Evolutionary conservation across 2,797 vertebrate genomes (phyloP).

Genomic region (Falco rusticolus): DNA sequence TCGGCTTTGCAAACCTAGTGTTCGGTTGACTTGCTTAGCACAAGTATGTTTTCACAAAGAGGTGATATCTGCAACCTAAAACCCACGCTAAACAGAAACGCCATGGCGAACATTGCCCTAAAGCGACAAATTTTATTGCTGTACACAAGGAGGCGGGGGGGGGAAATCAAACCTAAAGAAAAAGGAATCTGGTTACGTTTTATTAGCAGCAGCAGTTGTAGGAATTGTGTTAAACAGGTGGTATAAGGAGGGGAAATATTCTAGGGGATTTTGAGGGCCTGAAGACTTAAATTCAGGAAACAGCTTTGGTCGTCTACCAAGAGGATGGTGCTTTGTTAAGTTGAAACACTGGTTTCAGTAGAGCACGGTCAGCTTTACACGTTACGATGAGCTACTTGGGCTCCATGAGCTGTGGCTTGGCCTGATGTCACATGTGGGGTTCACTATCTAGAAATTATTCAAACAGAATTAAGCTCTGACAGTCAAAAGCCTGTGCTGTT

Average conservation of each 20-base stretch:
- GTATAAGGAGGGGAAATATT: background rate
- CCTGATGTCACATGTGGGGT: background rate
- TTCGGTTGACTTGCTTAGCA: background rate
- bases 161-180: background rate
- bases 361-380: background rate
- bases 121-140: conserved; percentile 11
- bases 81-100: background rate
- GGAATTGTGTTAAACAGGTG: background rate
- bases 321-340: background rate
- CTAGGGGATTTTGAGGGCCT: background rate
- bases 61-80: background rate
- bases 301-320: background rate
- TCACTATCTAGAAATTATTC: background rate
- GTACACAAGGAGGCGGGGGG: background rate
- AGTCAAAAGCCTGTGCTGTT: background rate
- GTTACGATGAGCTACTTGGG: background rate
- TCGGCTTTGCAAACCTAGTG: background rate
- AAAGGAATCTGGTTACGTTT: background rate
- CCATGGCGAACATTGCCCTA: background rate
- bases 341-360: background rate
- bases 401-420: background rate
- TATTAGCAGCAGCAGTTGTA: background rate
- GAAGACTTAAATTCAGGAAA: background rate
- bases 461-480: background rate
- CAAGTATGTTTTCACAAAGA: background rate